These are phyloP conservation scores for Acropora tenuis DNA, from an alignment of 64 coral and sea anemone species.

Conservation along the genomic window DNA sequence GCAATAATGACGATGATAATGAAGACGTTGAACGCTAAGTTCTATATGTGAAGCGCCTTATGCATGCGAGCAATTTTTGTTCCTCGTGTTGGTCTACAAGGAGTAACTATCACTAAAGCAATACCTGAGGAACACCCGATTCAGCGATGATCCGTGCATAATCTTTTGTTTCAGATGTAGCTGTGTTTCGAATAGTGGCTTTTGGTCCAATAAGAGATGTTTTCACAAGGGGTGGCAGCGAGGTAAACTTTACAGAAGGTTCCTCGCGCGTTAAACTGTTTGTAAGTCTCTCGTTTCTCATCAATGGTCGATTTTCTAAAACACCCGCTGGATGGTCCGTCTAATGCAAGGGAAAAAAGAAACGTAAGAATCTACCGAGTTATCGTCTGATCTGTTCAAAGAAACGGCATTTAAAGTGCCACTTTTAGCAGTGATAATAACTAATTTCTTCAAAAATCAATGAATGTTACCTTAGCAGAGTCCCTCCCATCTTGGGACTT, in stretches of 20 bases:
- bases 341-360: not conserved
- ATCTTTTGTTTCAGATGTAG: slow-evolving; percentile 7
- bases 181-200: not conserved
- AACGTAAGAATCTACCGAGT: not conserved
- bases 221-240: slow-evolving; percentile 45
- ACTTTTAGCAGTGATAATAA: not conserved
- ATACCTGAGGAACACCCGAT: slow-evolving; percentile 50
- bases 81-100: not conserved
- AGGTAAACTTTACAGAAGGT: not conserved
- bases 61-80: not conserved
- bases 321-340: slow-evolving; percentile 54
- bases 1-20: no score
- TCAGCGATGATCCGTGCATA: slow-evolving; percentile 14
- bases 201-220: slow-evolving; percentile 32
- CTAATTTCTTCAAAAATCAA: not conserved
- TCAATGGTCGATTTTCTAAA: slow-evolving; percentile 44
- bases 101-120: not conserved
- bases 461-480: not conserved
- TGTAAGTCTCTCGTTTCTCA: slow-evolving; percentile 41
- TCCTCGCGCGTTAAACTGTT: not conserved
- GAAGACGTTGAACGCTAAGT: no score
- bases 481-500: not conserved
- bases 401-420: not conserved
- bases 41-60: no score
- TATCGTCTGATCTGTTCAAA: not conserved